phyloP scores from a whole-genome alignment of 1,140 invertebrate species.

The Cyphomyrmex costatus region DNA sequence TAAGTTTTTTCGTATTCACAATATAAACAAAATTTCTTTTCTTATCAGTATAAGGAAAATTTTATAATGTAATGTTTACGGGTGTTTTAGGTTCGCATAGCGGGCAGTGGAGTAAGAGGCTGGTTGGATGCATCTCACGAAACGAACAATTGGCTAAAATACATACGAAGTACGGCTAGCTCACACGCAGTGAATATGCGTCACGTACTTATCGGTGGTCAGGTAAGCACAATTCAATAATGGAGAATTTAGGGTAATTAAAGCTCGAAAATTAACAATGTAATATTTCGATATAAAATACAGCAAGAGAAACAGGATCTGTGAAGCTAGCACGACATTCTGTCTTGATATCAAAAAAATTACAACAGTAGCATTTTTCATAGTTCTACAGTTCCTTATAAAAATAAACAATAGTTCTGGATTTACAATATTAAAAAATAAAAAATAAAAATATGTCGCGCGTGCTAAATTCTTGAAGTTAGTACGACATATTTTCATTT shows the following conservation, averaged over 20 bases:
- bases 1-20: background rate
- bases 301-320: background rate
- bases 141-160: slow-evolving; percentile 93
- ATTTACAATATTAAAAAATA: too few relatives aligned
- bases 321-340: too few relatives aligned
- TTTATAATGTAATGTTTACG: background rate
- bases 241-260: background rate
- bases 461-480: too few relatives aligned
- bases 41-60: background rate
- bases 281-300: background rate
- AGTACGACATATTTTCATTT: too few relatives aligned
- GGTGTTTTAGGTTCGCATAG: slow-evolving; percentile 89
- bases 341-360: too few relatives aligned
- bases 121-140: slow-evolving; percentile 93
- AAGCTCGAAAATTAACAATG: background rate
- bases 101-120: slow-evolving; percentile 90
- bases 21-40: background rate
- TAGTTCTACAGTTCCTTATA: too few relatives aligned
- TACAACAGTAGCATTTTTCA: too few relatives aligned
- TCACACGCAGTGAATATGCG: slow-evolving; percentile 91
- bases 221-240: slow-evolving; percentile 87
- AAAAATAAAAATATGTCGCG: too few relatives aligned
- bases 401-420: too few relatives aligned
- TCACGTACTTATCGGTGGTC: slow-evolving; percentile 90
- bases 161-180: slow-evolving; percentile 90